These are phyloP conservation scores for Sebastes cheni DNA, from an alignment of 2,797 vertebrate species.

Conservation along the genomic window DNA sequence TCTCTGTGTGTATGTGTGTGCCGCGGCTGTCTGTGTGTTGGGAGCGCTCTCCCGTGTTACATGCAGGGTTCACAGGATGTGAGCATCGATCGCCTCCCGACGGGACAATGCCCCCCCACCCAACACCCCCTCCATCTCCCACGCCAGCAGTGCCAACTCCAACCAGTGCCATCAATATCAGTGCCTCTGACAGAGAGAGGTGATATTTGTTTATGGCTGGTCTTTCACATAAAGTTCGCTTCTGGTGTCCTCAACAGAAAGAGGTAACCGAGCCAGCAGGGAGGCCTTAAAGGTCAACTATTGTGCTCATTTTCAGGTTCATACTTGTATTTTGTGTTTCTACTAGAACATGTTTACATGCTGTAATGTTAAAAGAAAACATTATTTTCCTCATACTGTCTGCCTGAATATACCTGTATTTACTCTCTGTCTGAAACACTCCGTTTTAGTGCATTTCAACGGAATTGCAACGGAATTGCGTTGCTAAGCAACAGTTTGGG, in stretches of 20 bases:
- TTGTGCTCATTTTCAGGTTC: no score
- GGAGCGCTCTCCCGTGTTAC: conserved; percentile 68
- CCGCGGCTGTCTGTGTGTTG: conserved; percentile 31
- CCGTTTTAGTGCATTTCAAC: no score
- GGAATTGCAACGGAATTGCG: no score
- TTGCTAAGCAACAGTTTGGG: no score
- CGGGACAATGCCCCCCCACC: conserved; percentile 76
- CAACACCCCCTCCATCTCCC: conserved; percentile 32
- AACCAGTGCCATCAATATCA: conserved; percentile 67
- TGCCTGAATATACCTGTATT: no score
- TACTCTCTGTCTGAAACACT: no score
- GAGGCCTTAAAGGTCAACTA: no score
- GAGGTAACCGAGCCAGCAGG: background rate
- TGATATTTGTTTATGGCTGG: conserved; percentile 44
- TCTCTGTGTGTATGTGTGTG: conserved; percentile 35
- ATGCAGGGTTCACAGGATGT: conserved; percentile 79
- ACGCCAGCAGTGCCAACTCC: conserved; percentile 64
- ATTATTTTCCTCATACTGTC: no score
- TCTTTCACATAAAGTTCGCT: background rate
- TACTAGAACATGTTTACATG: no score
- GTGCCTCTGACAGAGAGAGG: conserved; percentile 33
- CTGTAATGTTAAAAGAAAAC: no score
- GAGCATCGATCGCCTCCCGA: conserved; percentile 81
- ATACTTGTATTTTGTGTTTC: no score
- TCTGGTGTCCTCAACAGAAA: background rate